phyloP scores from a whole-genome alignment of 1,140 invertebrate genomes.

The Ylistrum balloti region DNA sequence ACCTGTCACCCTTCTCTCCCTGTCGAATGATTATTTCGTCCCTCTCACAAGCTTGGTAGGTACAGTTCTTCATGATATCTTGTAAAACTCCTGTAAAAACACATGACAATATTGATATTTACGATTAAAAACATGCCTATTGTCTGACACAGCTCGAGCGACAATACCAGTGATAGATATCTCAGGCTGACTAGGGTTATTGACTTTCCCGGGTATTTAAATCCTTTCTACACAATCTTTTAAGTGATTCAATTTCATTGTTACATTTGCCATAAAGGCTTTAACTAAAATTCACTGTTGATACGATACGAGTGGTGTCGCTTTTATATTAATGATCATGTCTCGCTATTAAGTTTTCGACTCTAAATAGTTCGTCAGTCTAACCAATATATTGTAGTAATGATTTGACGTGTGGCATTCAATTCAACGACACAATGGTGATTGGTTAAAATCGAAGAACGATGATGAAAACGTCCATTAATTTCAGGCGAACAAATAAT shows the following conservation, averaged over 20 bases:
- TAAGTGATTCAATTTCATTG: not conserved
- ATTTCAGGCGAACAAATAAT: not conserved
- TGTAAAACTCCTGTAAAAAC: constrained; percentile 67
- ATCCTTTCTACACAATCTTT: not conserved
- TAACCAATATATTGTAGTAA: not conserved
- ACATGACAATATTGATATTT: constrained; percentile 19
- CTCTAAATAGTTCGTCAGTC: not conserved
- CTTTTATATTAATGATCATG: not conserved
- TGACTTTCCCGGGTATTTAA: not conserved
- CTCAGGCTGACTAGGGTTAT: not conserved
- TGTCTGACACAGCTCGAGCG: not conserved
- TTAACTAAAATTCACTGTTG: not conserved
- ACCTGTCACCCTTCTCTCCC: constrained; percentile 74
- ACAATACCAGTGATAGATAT: not conserved
- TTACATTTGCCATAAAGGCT: not conserved
- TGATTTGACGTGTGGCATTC: not conserved
- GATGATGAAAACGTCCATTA: not conserved
- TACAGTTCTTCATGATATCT: constrained; percentile 71
- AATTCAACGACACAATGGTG: not conserved
- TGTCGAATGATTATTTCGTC: constrained; percentile 76
- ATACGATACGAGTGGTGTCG: not conserved
- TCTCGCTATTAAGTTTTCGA: too few species aligned
- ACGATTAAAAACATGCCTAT: not conserved
- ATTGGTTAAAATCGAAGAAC: not conserved
- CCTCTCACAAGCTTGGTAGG: constrained; percentile 58